A percentile compares a stretch with the other conserved stretches of the same genome.
phyloP scores from a whole-genome alignment of 2,797 vertebrate genomes.

The Acanthornis magna region DNA sequence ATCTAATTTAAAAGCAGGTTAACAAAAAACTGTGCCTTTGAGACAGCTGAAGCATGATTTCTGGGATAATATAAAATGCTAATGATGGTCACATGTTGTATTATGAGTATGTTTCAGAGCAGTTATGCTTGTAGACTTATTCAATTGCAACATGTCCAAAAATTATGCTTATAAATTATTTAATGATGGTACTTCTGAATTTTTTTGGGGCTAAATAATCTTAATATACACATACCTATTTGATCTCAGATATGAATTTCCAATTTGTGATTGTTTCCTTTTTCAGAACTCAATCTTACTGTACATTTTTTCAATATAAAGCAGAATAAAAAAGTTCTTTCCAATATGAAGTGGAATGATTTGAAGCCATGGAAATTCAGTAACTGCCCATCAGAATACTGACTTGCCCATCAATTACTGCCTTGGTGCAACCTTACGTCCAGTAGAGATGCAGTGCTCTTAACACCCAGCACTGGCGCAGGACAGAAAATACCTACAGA shows the following conservation, averaged over 20 bases:
- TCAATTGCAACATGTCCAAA: neutral
- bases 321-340: neutral
- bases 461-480: neutral
- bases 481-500: neutral
- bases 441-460: neutral
- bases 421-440: neutral
- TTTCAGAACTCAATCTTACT: neutral
- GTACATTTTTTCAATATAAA: neutral
- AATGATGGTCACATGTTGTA: neutral
- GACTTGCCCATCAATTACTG: neutral
- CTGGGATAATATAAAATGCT: neutral
- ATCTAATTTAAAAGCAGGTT: neutral
- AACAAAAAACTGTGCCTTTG: neutral
- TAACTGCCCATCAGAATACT: neutral
- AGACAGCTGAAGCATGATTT: neutral
- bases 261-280: neutral
- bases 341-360: neutral
- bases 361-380: neutral
- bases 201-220: neutral
- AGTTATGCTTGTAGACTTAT: neutral
- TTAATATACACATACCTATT: neutral
- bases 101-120: neutral
- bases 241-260: rapidly evolving
- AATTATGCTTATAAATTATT: neutral
- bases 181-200: neutral